Conservation (phyloP, 1,140 invertebrate species). For the Penaeus vannamei region DNA sequence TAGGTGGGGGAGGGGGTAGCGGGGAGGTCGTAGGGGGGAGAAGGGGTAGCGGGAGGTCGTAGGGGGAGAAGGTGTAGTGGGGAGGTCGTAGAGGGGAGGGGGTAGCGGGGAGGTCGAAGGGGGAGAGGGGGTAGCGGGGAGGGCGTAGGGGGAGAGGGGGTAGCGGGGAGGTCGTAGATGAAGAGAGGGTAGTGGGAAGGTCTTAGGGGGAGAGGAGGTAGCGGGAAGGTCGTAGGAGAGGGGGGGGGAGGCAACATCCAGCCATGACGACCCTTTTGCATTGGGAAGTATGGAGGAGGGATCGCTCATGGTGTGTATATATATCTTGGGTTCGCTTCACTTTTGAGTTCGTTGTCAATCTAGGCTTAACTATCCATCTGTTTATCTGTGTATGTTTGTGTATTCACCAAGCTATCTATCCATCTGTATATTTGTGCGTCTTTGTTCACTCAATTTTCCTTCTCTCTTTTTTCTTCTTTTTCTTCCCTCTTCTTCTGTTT, state of each 20-base stretch:
- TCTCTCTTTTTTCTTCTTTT: not conserved
- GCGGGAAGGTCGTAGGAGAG: slow-evolving; percentile 1
- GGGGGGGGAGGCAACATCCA: not conserved
- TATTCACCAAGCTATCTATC: too few relatives aligned
- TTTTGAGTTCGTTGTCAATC: not conserved
- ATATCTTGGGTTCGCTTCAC: not conserved
- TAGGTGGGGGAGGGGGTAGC: too few relatives aligned
- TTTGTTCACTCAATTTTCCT: not conserved
- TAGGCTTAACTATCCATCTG: not conserved
- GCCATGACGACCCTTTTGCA: not conserved
- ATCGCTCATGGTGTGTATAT: not conserved
- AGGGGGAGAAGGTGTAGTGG: too few relatives aligned
- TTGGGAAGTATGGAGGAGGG: not conserved
- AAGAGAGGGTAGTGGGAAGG: too few relatives aligned
- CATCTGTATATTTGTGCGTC: not conserved
- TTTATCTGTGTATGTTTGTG: not conserved
- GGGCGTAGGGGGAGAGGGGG: slow-evolving; percentile 8
- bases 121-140: too few relatives aligned
- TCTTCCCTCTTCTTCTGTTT: not conserved
- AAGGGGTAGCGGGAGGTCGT: slow-evolving; percentile 6
- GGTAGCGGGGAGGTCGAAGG: slow-evolving; percentile 11
- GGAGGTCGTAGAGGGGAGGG: not conserved
- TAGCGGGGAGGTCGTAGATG: slow-evolving; percentile 26
- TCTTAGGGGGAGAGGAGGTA: not conserved
- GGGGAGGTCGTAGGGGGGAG: not conserved